Percentiles rank a stretch among this genome's conserved stretches.
Conservation (phyloP, 2,888 invertebrate species). For the Danaus chrysippus region DNA sequence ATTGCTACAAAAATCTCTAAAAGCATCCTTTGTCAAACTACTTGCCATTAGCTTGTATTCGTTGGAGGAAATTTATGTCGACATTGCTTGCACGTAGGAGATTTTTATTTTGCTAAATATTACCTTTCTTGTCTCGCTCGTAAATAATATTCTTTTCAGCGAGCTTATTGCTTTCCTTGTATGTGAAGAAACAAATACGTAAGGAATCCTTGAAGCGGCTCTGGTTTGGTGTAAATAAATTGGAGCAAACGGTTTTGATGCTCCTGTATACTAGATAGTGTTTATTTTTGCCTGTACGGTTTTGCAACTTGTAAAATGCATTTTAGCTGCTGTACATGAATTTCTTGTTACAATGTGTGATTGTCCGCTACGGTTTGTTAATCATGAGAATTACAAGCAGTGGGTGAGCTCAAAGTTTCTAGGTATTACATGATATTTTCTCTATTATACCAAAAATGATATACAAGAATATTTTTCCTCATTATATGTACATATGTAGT, state of each 20-base stretch:
- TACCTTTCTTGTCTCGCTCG: constrained; percentile 60
- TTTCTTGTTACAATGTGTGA: constrained; percentile 52
- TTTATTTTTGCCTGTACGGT: constrained; percentile 16
- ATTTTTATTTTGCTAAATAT: constrained; percentile 72
- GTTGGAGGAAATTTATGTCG: constrained; percentile 67
- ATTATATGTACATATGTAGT: constrained; percentile 7
- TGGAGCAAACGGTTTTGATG: constrained; percentile 16
- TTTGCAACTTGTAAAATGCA: neutral
- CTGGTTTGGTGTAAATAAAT: constrained; percentile 13
- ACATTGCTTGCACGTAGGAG: constrained; percentile 57
- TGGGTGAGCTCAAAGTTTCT: neutral
- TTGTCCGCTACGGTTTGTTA: constrained; percentile 64
- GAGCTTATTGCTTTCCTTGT: constrained; percentile 62
- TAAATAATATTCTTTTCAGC: constrained; percentile 76
- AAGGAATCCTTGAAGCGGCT: constrained; percentile 22
- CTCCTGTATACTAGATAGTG: constrained; percentile 7
- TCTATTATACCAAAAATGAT: neutral
- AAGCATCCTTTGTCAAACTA: constrained; percentile 51
- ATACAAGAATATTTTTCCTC: constrained; percentile 6
- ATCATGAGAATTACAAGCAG: constrained; percentile 48
- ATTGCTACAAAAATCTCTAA: constrained; percentile 33
- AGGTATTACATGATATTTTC: neutral
- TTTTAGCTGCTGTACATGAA: constrained; percentile 40
- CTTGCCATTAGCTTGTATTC: constrained; percentile 69
- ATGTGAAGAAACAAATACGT: constrained; percentile 54